Percentiles rank a stretch among this genome's conserved stretches.
Evolutionary conservation across 2,113 vertebrate species (phyloP).

Genomic region (Passer domesticus): DNA sequence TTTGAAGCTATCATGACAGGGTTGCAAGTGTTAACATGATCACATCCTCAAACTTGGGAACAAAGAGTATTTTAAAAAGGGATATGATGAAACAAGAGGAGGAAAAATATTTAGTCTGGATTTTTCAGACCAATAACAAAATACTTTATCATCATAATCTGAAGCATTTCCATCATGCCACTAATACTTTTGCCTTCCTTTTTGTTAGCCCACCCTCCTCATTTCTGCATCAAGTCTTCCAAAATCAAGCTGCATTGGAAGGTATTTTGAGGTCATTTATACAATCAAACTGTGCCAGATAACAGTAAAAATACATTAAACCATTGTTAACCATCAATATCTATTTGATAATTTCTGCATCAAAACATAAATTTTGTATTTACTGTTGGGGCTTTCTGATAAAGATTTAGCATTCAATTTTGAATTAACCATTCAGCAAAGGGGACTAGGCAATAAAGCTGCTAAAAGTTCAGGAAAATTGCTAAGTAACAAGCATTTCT

Average conservation of each 20-base stretch:
- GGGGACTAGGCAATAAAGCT: background rate
- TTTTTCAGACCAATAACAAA: background rate
- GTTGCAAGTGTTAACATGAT: background rate
- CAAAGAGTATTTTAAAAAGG: background rate
- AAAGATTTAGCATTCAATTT: background rate
- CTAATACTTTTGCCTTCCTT: background rate
- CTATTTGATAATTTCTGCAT: background rate
- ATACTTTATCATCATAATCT: background rate
- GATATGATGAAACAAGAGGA: background rate
- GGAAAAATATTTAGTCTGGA: background rate
- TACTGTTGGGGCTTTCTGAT: background rate
- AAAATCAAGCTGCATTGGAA: background rate
- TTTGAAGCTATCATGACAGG: background rate
- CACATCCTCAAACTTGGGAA: background rate
- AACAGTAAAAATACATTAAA: background rate
- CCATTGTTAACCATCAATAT: background rate
- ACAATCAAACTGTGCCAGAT: background rate
- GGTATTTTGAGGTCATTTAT: background rate
- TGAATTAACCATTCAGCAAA: background rate
- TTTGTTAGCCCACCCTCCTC: background rate
- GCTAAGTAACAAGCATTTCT: background rate
- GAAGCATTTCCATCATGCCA: background rate
- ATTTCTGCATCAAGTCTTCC: background rate
- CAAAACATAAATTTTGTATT: background rate
- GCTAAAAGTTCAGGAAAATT: background rate